A percentile compares a stretch with the other conserved stretches of the same genome.
Evolutionary conservation across 2,888 invertebrate species (phyloP).

Genomic region (Xestoiulus laeticollis): DNA sequence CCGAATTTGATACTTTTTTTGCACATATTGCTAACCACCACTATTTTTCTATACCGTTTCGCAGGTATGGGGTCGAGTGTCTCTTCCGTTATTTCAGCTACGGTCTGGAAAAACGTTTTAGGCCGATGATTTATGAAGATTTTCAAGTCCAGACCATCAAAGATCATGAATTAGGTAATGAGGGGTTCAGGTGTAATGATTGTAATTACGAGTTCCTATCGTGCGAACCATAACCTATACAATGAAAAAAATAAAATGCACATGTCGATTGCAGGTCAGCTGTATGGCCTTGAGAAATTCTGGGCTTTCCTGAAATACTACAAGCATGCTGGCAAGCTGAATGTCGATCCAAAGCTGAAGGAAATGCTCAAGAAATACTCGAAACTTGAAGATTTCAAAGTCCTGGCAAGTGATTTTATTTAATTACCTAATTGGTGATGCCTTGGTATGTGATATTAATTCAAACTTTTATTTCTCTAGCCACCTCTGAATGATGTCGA

Average conservation of each 20-base stretch:
- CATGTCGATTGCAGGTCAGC: slow-evolving; percentile 74
- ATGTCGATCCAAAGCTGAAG: slow-evolving; percentile 77
- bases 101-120: slow-evolving; percentile 94
- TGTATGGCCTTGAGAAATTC: slow-evolving; percentile 98
- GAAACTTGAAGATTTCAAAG: slow-evolving; percentile 84
- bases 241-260: neutral
- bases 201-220: neutral
- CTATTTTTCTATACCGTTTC: neutral
- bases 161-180: slow-evolving; percentile 84
- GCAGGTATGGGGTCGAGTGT: slow-evolving; percentile 72
- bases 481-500: slow-evolving; percentile 40
- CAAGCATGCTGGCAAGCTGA: slow-evolving; percentile 78
- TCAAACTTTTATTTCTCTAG: slow-evolving; percentile 44
- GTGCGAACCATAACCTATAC: neutral
- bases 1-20: neutral
- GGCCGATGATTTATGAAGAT: slow-evolving; percentile 93
- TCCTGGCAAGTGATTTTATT: slow-evolving; percentile 55
- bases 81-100: slow-evolving; percentile 97
- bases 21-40: neutral
- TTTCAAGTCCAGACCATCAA: slow-evolving; percentile 92
- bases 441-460: neutral
- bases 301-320: slow-evolving; percentile 99
- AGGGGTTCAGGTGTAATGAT: neutral
- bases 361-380: slow-evolving; percentile 81
- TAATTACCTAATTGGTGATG: neutral